These are phyloP conservation scores for Clytia hemisphaerica DNA, from an alignment of 30 jellyfish, hydroid and myxozoan species.

Conservation along the genomic window DNA sequence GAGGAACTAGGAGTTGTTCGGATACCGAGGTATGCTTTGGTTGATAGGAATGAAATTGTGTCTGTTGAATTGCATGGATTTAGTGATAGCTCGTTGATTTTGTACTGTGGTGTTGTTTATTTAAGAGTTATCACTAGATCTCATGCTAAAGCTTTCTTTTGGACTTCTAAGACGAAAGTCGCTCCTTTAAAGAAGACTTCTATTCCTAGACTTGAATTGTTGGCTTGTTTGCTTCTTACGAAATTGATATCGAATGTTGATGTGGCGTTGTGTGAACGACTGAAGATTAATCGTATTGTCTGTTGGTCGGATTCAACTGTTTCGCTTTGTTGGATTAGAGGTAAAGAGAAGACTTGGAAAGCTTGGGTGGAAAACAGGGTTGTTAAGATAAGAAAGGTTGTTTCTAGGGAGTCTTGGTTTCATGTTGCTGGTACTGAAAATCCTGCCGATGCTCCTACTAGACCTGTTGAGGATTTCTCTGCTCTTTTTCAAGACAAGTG, in stretches of 20 bases:
- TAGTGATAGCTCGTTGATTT: constrained; percentile 50
- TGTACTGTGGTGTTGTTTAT: constrained; percentile 55
- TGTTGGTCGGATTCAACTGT: constrained; percentile 64
- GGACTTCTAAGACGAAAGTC: constrained; percentile 63
- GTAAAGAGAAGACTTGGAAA: constrained; percentile 39
- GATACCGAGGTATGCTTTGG: neutral
- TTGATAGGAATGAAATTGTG: too few relatives aligned
- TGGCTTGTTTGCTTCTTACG: constrained; percentile 52
- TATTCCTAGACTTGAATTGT: constrained; percentile 60
- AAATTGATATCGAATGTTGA: constrained; percentile 21
- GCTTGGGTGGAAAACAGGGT: constrained; percentile 34
- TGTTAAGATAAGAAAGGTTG: constrained; percentile 19
- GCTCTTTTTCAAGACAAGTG: constrained; percentile 2
- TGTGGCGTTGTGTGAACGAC: constrained; percentile 12
- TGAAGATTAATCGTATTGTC: constrained; percentile 15
- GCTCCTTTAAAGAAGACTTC: constrained; percentile 46
- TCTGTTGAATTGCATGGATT: constrained; percentile 55
- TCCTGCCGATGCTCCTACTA: constrained; percentile 44
- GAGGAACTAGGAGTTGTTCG: neutral
- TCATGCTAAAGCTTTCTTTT: constrained; percentile 36
- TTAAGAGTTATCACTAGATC: constrained; percentile 29
- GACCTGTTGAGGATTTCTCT: neutral
- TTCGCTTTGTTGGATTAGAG: constrained; percentile 57
- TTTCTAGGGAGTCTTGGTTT: constrained; percentile 33
- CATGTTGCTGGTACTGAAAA: constrained; percentile 29